Evolutionary conservation across 2,113 vertebrate species (phyloP).

Genomic region (Condylura cristata): DNA sequence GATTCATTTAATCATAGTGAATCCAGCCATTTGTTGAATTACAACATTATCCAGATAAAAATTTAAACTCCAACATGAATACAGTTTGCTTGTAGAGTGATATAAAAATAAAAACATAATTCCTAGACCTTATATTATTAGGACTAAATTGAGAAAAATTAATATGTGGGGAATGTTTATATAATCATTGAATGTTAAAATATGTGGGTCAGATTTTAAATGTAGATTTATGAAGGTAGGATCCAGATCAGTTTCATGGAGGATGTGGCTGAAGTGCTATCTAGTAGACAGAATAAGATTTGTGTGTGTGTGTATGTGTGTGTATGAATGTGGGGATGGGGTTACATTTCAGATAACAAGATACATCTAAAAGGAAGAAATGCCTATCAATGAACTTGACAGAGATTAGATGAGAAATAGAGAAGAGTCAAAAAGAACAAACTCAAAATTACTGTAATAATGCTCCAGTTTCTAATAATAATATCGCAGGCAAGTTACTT

Average conservation of each 20-base stretch:
- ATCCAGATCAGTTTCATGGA: not conserved
- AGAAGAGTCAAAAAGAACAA: not conserved
- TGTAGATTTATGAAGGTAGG: not conserved
- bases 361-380: not conserved
- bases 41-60: not conserved
- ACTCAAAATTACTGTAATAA: not conserved
- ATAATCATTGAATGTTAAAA: not conserved
- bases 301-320: too few species aligned
- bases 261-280: not conserved
- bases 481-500: not conserved
- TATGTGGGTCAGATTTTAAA: not conserved
- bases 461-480: not conserved
- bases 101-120: conserved; percentile 6
- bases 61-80: conserved; percentile 2
- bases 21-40: not conserved
- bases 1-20: conserved; percentile 27
- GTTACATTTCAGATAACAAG: not conserved
- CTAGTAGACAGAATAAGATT: not conserved
- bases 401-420: not conserved
- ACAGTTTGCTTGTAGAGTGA: not conserved
- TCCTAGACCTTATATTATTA: not conserved
- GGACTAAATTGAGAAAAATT: not conserved
- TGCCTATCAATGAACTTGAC: not conserved
- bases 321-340: not conserved
- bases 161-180: not conserved